Conservation (phyloP, 2,797 vertebrate species). For the Eulemur coronatus region DNA sequence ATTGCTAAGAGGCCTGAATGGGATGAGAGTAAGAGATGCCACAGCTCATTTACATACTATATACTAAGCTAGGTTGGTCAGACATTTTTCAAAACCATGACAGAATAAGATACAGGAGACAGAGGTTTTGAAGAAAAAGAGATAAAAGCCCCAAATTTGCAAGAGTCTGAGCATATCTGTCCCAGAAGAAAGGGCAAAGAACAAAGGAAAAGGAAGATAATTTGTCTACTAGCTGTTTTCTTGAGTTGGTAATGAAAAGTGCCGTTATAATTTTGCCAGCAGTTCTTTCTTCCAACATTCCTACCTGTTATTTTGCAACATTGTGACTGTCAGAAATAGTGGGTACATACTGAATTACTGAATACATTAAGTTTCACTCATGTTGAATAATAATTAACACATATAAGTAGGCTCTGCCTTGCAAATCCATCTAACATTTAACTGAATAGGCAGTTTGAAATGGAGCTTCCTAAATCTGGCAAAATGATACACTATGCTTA, state of each 20-base stretch:
- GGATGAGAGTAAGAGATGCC: not conserved
- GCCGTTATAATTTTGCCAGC: not conserved
- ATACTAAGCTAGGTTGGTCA: not conserved
- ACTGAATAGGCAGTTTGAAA: not conserved
- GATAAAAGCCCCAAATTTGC: not conserved
- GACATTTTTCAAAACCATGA: constrained; percentile 1
- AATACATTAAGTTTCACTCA: not conserved
- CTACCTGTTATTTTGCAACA: not conserved
- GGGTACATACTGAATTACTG: not conserved
- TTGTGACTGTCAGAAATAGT: not conserved
- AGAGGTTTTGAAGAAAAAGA: not conserved
- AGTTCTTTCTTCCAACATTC: not conserved
- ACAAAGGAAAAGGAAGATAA: not conserved
- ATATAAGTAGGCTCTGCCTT: not conserved
- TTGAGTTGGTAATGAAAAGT: not conserved
- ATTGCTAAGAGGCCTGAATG: not conserved
- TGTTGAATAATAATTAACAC: not conserved
- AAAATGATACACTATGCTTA: not conserved
- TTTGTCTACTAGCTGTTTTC: not conserved
- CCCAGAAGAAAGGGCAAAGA: not conserved
- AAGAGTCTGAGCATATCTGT: not conserved
- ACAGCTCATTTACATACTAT: not conserved
- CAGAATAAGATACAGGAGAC: not conserved
- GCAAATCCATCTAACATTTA: not conserved
- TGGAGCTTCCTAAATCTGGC: not conserved